A percentile compares a stretch with the other conserved stretches of the same genome.
phyloP scores from a whole-genome alignment of 2,797 vertebrate genomes.

The Amniataba percoides region DNA sequence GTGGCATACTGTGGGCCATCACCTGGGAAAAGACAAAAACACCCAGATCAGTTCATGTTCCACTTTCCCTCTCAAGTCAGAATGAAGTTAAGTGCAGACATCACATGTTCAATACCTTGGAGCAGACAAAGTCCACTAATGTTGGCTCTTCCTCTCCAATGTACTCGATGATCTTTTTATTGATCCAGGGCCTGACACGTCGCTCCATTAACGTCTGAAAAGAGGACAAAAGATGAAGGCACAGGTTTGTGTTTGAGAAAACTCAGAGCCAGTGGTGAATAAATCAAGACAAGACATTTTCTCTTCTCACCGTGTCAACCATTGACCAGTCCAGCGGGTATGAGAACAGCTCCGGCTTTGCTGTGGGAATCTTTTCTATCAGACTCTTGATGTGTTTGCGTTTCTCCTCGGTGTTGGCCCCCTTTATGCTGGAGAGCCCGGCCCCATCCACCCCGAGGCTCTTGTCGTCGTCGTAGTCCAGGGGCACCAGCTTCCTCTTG shows the following conservation, averaged over 20 bases:
- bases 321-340: constrained; percentile 95
- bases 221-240: constrained; percentile 7
- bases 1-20: constrained; percentile 98
- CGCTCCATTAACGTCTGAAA: constrained; percentile 95
- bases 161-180: constrained; percentile 99
- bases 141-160: constrained; percentile 99
- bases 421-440: constrained; percentile 87
- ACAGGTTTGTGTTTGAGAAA: background rate
- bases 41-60: background rate
- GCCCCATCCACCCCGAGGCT: constrained; percentile 80
- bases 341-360: constrained; percentile 96
- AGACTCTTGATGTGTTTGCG: constrained; percentile 98
- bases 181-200: constrained; percentile 98
- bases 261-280: background rate
- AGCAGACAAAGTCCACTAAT: constrained; percentile 98
- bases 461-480: constrained; percentile 98
- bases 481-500: constrained; percentile 96
- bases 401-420: constrained; percentile 96
- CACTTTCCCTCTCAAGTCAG: background rate
- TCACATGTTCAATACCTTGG: constrained; percentile 88
- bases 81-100: too few relatives aligned
- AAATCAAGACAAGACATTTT: background rate
- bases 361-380: constrained; percentile 98
- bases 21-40: constrained; percentile 84
- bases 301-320: constrained; percentile 84